Base-by-base conservation (phyloP, 2,797 vertebrate genomes). In the Xerus rutilus region DNA sequence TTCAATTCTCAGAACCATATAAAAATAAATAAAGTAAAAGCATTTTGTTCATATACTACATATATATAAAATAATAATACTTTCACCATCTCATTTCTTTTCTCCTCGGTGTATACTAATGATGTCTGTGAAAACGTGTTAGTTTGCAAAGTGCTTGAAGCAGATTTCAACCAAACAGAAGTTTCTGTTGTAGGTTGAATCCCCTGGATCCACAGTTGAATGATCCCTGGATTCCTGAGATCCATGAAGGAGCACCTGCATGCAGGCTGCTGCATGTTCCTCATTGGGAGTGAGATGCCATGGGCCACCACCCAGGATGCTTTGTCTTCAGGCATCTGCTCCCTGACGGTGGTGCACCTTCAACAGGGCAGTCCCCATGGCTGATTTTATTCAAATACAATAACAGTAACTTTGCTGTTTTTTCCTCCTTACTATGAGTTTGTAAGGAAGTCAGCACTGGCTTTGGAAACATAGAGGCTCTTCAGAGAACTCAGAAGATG, bases 1-100 rank as follows among this genome's bases (percentile, higher is more conserved):
- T 39, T 39, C 39, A 39, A 39, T 39, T 39, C 39, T 39, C 39
- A 39, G 39, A 39, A 39, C 39, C 39, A 39, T 39, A 39, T 39
- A 39, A 39, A 39, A 39, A 39, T 39, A 39, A 39, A 39, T 39
- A 39, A 39, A 39, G 39, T 39, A 39, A 39, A 39, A 39, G 39
- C 39, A 39, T 39, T 39, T 39, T 39, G 39, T 39, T 39, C 39
- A 39, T 39, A 39, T 39, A 39, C 39, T 39, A 39, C 3, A 39
- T 39, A 39, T 39, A 39, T 39, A 39, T 39, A 39, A 39, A 39
- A 39, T 95, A 86, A 64, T 73, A 32, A 88, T 64, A 32, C 85
- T 64, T 82, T 73, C 59, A 35, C 39, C 25, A 43, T 67, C 88
- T 88, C 72, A 45, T 95, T 62, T 39, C 52, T 94, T 67, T 90